phyloP scores from a whole-genome alignment of 2,888 invertebrate species.

The Leptopilina myrica region DNA sequence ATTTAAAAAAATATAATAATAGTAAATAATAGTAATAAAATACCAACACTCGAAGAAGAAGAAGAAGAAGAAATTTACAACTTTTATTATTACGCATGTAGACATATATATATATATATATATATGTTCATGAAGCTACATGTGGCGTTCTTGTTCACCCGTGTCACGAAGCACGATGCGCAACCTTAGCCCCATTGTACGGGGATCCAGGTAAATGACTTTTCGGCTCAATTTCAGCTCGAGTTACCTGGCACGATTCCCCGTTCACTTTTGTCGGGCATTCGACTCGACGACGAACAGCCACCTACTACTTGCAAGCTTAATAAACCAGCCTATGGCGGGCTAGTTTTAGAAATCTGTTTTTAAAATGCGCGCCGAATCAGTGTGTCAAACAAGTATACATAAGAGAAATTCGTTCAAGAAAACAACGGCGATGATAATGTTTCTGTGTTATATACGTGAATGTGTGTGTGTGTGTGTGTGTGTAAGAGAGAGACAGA shows the following conservation, averaged over 20 bases:
- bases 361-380: conserved; percentile 35
- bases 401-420: background rate
- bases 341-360: conserved; percentile 40
- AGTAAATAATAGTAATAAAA: too few species aligned
- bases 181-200: conserved; percentile 40
- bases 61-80: background rate
- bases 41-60: background rate
- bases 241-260: conserved; percentile 40
- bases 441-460: too few species aligned
- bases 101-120: too few species aligned
- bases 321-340: conserved; percentile 28
- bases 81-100: background rate
- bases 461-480: too few species aligned
- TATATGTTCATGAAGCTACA: conserved; percentile 2
- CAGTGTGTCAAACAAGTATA: conserved; percentile 25
- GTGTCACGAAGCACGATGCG: conserved; percentile 18
- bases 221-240: conserved; percentile 37
- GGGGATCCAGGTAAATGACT: conserved; percentile 39
- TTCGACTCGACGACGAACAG: conserved; percentile 20
- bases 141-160: conserved; percentile 25
- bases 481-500: too few species aligned
- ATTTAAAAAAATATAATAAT: too few species aligned
- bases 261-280: conserved; percentile 35
- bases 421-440: background rate
- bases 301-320: conserved; percentile 25